Base-by-base conservation (phyloP, 2,888 invertebrate genomes). In the Rhopalosiphum nymphaeae region DNA sequence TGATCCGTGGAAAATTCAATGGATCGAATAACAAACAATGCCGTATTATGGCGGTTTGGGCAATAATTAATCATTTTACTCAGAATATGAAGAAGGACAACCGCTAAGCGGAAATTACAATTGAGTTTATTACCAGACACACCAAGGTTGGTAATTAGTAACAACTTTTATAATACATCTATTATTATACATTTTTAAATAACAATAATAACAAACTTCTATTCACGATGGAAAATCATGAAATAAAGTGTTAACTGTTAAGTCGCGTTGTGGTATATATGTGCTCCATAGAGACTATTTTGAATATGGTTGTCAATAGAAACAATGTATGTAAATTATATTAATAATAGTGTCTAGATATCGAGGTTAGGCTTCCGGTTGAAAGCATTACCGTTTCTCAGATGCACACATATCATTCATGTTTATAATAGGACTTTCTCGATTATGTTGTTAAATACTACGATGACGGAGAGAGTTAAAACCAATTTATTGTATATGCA, bases 331-430 rank as follows among this genome's bases (percentile, higher is more conserved):
- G 92, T 92, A 87, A 92, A 92, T 92, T 92, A 61, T 85, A 91
- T 56, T 61, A 92, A 85, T 92, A 91, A 92, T 92, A 85, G 61
- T 87, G 86, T 61, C 16, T 87, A 36, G 78, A 87, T 46, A 87
- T 92, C 61, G 86, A 92, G 92, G 92, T 92, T 87, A 92, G 36
- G 86, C 92, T 92, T 92, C 92, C 92, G 86, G 92, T 92, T 49
- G 92, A 92, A 91, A 92, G 92, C 92, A 92, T 87, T 92, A 92
- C 92, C 86, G 92, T 92, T 92, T 87, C 86, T 86, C 86, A 92
- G 92, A 92, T 61, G 86, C 21, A 56, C 85, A 56, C 57, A n/a
- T 53, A 86, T 86, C 84, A 56, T 85, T 85, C 57, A 26, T 57
- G 53, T 36, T n/a, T 56, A 56, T 86, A 87, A 67, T 49, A 13